Evolutionary conservation across 2,888 invertebrate species (phyloP).

Genomic region (Notocelia uddmanniana): DNA sequence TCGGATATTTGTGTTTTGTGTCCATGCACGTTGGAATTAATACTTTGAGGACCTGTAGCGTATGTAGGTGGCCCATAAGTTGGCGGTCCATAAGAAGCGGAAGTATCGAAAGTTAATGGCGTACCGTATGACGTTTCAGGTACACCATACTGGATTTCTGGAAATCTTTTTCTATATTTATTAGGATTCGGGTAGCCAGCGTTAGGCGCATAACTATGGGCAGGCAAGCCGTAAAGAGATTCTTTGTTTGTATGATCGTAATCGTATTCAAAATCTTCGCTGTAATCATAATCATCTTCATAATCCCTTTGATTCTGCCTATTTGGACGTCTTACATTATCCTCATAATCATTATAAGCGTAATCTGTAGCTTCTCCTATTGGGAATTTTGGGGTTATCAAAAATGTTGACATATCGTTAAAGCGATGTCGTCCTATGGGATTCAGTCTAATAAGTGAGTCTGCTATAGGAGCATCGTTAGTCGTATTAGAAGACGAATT

Average conservation of each 20-base stretch:
- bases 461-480: constrained; percentile 49
- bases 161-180: constrained; percentile 52
- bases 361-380: constrained; percentile 61
- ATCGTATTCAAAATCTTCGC: constrained; percentile 58
- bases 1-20: constrained; percentile 53
- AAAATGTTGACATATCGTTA: constrained; percentile 57
- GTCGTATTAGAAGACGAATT: constrained; percentile 45
- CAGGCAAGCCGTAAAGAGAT: constrained; percentile 45
- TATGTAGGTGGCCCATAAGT: constrained; percentile 44
- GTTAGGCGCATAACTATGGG: constrained; percentile 55
- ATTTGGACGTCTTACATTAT: constrained; percentile 48
- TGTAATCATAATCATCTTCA: constrained; percentile 59
- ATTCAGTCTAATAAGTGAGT: constrained; percentile 44
- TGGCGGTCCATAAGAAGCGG: constrained; percentile 46
- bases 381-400: constrained; percentile 59
- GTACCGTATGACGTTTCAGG: constrained; percentile 41
- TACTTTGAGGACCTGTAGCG: constrained; percentile 38
- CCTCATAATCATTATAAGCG: constrained; percentile 54
- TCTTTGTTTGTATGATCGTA: constrained; percentile 54
- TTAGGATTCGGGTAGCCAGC: constrained; percentile 54
- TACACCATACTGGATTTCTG: constrained; percentile 44
- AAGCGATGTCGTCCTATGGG: constrained; percentile 35
- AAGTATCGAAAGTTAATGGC: constrained; percentile 33
- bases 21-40: constrained; percentile 39
- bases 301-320: constrained; percentile 56